Evolutionary conservation across 2,113 vertebrate genomes (phyloP).

Genomic region (Ciconia maguari): DNA sequence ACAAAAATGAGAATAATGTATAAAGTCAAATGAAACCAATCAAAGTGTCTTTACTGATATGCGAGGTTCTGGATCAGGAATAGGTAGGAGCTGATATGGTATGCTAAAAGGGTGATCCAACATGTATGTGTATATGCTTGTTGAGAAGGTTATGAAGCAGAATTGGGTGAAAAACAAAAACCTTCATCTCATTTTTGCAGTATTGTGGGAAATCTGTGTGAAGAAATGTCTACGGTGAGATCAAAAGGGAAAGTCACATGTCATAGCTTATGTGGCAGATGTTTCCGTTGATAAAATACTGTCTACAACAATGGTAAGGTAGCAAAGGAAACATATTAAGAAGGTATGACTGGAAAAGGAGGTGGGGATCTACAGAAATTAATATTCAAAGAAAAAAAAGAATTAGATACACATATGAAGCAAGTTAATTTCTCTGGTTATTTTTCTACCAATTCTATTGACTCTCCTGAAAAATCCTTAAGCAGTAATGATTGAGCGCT

Average conservation of each 20-base stretch:
- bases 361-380: not conserved
- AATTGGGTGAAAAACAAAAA: not conserved
- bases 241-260: not conserved
- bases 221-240: not conserved
- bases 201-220: not conserved
- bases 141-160: not conserved
- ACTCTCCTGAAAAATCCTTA: not conserved
- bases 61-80: not conserved
- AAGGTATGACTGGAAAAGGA: not conserved
- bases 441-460: constrained; percentile 6
- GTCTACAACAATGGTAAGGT: not conserved
- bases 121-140: not conserved
- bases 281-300: not conserved
- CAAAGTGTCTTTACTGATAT: not conserved
- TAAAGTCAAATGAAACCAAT: not conserved
- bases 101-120: not conserved
- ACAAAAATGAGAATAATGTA: not conserved
- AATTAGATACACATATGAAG: not conserved
- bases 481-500: not conserved
- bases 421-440: not conserved
- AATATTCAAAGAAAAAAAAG: not conserved
- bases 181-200: not conserved
- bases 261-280: not conserved
- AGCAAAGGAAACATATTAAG: not conserved
- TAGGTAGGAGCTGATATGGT: fast-evolving